Evolutionary conservation across 2,797 vertebrate genomes (phyloP), one percentile per base, ranked within the genome.

Genomic region (Morus bassanus): DNA sequence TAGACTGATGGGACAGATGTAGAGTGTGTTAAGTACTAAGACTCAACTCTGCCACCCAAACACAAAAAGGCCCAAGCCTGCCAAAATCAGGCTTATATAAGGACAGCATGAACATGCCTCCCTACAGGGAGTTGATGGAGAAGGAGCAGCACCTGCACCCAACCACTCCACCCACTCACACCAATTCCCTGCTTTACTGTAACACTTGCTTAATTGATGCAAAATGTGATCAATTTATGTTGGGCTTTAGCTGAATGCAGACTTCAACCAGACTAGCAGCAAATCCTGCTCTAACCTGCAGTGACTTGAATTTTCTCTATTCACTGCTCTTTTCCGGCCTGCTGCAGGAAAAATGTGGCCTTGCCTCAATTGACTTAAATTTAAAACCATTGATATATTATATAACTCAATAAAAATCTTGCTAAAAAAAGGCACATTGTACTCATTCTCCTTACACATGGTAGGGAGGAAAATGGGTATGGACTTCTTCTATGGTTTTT

Each of bases 371-470:
- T 81, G 92, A 86, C 39, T 96, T 92, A 81, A 81, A 88, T 83
- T 91, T 89, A 85, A 95, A 97, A 78, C 85, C 63, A 86, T 88
- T 83, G 91, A 85, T 91, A 89, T 93, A 86, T 92, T 95, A 88
- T 95, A 94, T 78, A 96, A 88, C 73, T 93, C 94, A 93, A 91
- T 95, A 96, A 97, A 96, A 95, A 88, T 91, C 73, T 69, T 88
- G 89, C 93, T 93, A 96, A 96, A 94, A 93, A 96, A 97, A 94
- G 91, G 82, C 70, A 41, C 92, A 96, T 94, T 97, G 92, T 92
- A 54, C 79, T 96, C 18, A 0, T 85, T 89, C 96, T 88, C 51
- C 69, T 89, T 85, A 64, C 46, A 51, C 33, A 16, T 6, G 10
- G 75, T 28, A 39, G 82, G 88, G 89, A 94, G 91, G 93, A 96